Conservation (phyloP, 2,113 vertebrate genomes). For the Semicossyphus pulcher region DNA sequence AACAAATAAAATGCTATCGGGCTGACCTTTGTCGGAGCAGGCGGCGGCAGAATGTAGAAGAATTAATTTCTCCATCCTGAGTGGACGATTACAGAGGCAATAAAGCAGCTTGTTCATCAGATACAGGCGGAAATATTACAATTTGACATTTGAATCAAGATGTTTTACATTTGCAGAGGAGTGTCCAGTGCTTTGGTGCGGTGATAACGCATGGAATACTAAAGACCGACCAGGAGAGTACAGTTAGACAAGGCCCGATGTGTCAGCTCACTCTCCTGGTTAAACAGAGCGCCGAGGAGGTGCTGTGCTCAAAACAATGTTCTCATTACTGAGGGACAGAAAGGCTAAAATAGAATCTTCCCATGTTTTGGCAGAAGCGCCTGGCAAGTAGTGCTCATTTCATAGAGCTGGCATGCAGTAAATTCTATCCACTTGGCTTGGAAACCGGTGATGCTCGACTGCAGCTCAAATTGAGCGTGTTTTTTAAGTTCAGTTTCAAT, state of each 20-base stretch:
- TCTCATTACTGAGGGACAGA: constrained; percentile 8
- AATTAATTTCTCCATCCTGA: constrained; percentile 54
- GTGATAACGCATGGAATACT: constrained; percentile 40
- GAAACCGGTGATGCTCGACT: neutral
- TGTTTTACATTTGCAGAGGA: constrained; percentile 60
- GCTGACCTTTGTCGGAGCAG: constrained; percentile 70
- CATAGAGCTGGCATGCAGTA: constrained; percentile 1
- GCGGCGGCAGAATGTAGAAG: constrained; percentile 26
- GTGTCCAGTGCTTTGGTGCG: constrained; percentile 27
- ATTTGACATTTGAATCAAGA: constrained; percentile 74
- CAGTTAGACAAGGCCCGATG: constrained; percentile 25
- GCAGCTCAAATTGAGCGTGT: neutral
- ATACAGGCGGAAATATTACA: constrained; percentile 67
- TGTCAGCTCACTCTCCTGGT: constrained; percentile 12
- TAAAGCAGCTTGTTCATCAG: constrained; percentile 69
- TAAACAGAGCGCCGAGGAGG: neutral
- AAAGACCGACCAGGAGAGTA: constrained; percentile 28
- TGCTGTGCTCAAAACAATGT: constrained; percentile 29
- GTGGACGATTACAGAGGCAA: constrained; percentile 59
- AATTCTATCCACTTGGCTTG: neutral
- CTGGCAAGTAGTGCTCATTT: constrained; percentile 11
- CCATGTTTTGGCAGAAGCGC: constrained; percentile 4
- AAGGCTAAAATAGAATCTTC: neutral
- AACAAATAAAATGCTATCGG: constrained; percentile 65
- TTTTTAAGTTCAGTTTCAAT: neutral